Conservation (phyloP, 2,888 invertebrate species). For the Liopterus haemorrhoidalis region DNA sequence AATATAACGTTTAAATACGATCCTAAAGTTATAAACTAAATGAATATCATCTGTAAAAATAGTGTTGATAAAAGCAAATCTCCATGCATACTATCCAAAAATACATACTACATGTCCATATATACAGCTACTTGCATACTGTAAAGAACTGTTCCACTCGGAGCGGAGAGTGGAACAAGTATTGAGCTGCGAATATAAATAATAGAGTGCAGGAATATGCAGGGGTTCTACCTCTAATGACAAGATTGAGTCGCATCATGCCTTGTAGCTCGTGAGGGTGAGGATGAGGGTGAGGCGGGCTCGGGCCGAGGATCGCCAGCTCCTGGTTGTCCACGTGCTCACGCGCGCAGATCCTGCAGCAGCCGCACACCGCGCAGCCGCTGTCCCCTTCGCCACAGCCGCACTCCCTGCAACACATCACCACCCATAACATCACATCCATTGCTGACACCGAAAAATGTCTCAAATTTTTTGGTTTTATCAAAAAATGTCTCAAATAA, state of each 20-base stretch:
- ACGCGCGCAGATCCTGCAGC: slow-evolving; percentile 82
- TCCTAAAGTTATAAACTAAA: too few species aligned
- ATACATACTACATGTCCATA: background rate
- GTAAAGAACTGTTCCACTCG: slow-evolving; percentile 1
- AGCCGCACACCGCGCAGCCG: slow-evolving; percentile 88
- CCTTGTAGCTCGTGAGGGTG: slow-evolving; percentile 50
- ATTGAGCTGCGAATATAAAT: slow-evolving; percentile 14
- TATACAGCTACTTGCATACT: background rate
- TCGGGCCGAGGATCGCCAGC: slow-evolving; percentile 46
- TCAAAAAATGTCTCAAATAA: too few species aligned
- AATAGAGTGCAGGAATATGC: slow-evolving; percentile 20
- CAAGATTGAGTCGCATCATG: slow-evolving; percentile 52
- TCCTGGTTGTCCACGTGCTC: slow-evolving; percentile 55
- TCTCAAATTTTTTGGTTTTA: too few species aligned
- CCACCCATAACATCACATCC: too few species aligned
- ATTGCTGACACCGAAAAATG: too few species aligned
- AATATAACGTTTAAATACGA: too few species aligned
- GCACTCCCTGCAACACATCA: slow-evolving; percentile 75
- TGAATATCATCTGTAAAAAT: background rate
- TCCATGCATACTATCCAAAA: background rate
- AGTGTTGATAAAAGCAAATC: background rate
- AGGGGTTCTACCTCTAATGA: slow-evolving; percentile 49
- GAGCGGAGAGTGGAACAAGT: slow-evolving; percentile 12
- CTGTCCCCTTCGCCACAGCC: slow-evolving; percentile 95
- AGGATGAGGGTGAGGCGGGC: too few species aligned